Evolutionary conservation across 2,888 invertebrate genomes (phyloP).

Genomic region (Xylota sylvarum): DNA sequence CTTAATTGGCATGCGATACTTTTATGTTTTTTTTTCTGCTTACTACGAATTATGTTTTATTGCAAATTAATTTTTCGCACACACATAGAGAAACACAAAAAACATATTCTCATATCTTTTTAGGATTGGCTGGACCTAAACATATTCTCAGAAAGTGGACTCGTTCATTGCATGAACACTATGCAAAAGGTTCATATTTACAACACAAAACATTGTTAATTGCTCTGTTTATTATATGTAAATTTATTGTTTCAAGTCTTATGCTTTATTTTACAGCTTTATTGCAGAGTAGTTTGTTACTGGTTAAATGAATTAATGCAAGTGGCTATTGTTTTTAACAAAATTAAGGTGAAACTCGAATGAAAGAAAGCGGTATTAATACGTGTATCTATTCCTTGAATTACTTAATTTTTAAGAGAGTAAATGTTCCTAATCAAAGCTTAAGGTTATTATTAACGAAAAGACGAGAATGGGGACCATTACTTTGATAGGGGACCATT

Average conservation of each 20-base stretch:
- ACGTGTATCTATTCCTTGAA: too few relatives aligned
- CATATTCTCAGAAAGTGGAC: slow-evolving; percentile 84
- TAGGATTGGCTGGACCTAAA: slow-evolving; percentile 85
- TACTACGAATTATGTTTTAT: slow-evolving; percentile 33
- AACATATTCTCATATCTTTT: slow-evolving; percentile 79
- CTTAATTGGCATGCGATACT: slow-evolving; percentile 43
- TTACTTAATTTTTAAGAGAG: too few relatives aligned
- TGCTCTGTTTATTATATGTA: slow-evolving; percentile 14
- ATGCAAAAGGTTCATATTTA: slow-evolving; percentile 84
- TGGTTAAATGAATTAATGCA: slow-evolving; percentile 6
- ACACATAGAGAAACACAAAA: slow-evolving; percentile 36
- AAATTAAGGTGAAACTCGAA: background rate
- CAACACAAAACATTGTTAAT: slow-evolving; percentile 27
- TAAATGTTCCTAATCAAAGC: too few relatives aligned
- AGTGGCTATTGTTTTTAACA: background rate
- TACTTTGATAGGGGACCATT: too few relatives aligned
- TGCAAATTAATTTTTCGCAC: slow-evolving; percentile 35
- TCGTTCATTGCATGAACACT: slow-evolving; percentile 85
- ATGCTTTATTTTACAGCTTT: slow-evolving; percentile 53
- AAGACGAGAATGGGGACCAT: too few relatives aligned
- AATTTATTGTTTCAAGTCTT: slow-evolving; percentile 45
- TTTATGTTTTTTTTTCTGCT: slow-evolving; percentile 38
- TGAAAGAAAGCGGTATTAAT: too few relatives aligned
- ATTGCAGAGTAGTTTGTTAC: slow-evolving; percentile 35
- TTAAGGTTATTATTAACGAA: too few relatives aligned